Evolutionary conservation across 2,113 vertebrate genomes (phyloP), one percentile per base, ranked within the genome.

Genomic region (Canis aureus): DNA sequence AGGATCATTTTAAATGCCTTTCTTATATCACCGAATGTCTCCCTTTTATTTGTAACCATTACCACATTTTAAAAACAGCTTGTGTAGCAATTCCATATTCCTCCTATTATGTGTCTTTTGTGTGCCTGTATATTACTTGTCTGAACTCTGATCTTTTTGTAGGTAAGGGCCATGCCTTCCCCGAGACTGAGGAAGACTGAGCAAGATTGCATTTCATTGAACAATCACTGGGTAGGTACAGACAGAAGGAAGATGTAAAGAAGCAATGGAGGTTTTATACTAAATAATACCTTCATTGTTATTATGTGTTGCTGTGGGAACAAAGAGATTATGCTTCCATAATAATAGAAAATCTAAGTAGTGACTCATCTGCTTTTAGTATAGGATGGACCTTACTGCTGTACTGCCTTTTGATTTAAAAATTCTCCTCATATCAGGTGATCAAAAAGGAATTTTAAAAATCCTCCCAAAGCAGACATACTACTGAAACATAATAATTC

Each of bases 241-340:
- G 79, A 66, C 11, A 86, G 27, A 35, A 91, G 2, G 71, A 93
- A 92, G 53, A 60, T 16, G 10, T 73, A 43, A 89, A 93, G 67
- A 83, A 62, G 69, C 29, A 17, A 2, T 53, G 43, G 10, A n/a
- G n/a, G 13, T 62, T 71, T 89, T 67, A 62, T 20, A 38, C 27
- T 67, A 93, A 95, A 53, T 35, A 69, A 92, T 81, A 92, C 78
- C 69, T 69, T 83, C 2, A 78, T 90, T 94, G 71, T 82, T 74
- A 51, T 38, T 27, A 51, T 83, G 43, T 82, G 73, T 94, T 86
- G 51, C 83, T 92, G 49, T 82, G 67, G 66, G 88, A 86, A 97
- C 78, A 92, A 79, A 89, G 57, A 82, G 38, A 89, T 60, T 74
- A 59, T 0, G 7, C 85, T 89, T 17, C 32, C 81, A 2, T 90